These are phyloP conservation scores for Spea multiplicata DNA, from an alignment of 2,113 vertebrate genomes.

Conservation along the genomic window DNA sequence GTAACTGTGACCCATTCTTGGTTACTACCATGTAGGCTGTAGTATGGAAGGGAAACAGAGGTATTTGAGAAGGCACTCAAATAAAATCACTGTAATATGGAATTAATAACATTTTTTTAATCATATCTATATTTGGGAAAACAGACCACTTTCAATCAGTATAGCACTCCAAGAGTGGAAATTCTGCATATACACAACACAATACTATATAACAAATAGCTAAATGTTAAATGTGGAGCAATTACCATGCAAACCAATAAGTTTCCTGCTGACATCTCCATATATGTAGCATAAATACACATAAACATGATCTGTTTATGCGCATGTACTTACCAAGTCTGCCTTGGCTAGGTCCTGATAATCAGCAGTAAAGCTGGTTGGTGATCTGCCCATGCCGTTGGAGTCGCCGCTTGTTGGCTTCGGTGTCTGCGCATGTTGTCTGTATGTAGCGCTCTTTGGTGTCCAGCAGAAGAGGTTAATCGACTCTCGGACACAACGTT, in stretches of 20 bases:
- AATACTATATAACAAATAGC: not conserved
- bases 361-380: slow-evolving; percentile 75
- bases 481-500: slow-evolving; percentile 94
- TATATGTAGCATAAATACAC: too few relatives aligned
- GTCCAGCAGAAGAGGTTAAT: slow-evolving; percentile 95
- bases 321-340: slow-evolving; percentile 75
- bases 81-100: too few relatives aligned
- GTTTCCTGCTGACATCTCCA: not conserved
- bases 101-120: not conserved
- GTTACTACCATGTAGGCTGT: too few relatives aligned
- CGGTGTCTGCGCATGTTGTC: slow-evolving; percentile 85
- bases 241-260: not conserved
- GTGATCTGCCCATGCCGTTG: slow-evolving; percentile 58
- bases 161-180: too few relatives aligned
- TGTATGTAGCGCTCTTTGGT: slow-evolving; percentile 88
- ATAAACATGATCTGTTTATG: not conserved
- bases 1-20: too few relatives aligned
- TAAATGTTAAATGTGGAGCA: not conserved
- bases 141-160: too few relatives aligned
- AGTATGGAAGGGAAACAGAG: too few relatives aligned
- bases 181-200: too few relatives aligned
- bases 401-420: slow-evolving; percentile 57
- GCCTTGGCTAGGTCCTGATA: slow-evolving; percentile 80
- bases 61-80: too few relatives aligned
- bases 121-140: too few relatives aligned